Evolutionary conservation across 2,797 vertebrate genomes (phyloP), one percentile per base, ranked within the genome.

Genomic region (Vireo griseus): DNA sequence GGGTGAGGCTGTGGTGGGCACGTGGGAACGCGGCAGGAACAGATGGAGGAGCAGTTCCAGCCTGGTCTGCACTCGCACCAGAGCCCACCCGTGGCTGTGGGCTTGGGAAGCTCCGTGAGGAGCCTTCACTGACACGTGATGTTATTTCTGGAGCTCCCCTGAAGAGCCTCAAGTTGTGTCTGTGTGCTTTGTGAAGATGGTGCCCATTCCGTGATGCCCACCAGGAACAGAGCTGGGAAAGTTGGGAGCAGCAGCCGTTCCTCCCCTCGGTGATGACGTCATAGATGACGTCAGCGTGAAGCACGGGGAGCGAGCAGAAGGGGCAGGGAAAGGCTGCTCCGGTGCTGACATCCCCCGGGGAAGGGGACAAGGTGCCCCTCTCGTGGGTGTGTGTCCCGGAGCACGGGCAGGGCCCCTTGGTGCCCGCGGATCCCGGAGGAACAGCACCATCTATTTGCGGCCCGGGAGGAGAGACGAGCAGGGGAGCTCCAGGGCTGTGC

Each of bases 401-500:
- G 24, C 13, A 1, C 28, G 6, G 50, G 55, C 50, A 76, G 58
- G 55, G 66, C 63, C 51, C 45, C 67, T 74, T 3, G 1, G 40
- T 13, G 3, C 5, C 4, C 6, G 52, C 66, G 42, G 24, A 50
- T 7, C 37, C 6, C 55, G 57, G 31, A 39, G n/a, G 51, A 94
- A 73, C 28, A 85, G 82, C 78, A 63, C 69, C 73, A 37, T 20
- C 93, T 86, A 9, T 59, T 81, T 75, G 75, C 89, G 40, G 82
- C 31, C 1, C 0, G 2, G 11, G 69, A 9, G 35, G 7, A 58
- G n/a, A 29, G 35, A 19, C 57, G 52, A 29, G 35, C n/a, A 15
- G 3, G 0, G 5, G 2, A 21, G 31, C 22, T 31, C n/a, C 2
- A 7, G 1, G 12, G 29, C 1, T 4, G 8, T 22, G 35, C 15